Percentiles rank a stretch among this genome's conserved stretches.
Evolutionary conservation across 2,113 vertebrate species (phyloP).

Genomic region (Pachycephala philippinensis): DNA sequence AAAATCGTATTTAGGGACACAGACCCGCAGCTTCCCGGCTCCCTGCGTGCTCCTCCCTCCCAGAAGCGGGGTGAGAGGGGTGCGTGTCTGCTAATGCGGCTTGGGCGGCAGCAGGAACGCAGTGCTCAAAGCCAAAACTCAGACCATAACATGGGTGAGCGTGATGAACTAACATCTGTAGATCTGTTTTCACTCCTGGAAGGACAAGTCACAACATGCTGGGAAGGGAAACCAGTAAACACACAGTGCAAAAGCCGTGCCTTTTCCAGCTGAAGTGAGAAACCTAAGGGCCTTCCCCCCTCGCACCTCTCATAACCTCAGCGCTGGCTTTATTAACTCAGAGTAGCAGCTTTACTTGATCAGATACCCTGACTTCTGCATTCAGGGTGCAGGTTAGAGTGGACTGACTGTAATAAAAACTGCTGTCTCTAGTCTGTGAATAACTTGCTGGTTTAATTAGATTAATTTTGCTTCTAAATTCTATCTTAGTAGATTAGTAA

Average conservation of each 20-base stretch:
- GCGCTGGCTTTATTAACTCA: background rate
- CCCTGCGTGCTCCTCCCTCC: accelerated
- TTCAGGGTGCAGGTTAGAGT: background rate
- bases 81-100: accelerated
- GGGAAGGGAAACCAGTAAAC: background rate
- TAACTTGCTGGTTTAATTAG: background rate
- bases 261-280: background rate
- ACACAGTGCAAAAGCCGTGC: background rate
- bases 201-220: background rate
- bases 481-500: background rate
- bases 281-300: background rate
- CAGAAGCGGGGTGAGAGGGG: background rate
- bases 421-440: background rate
- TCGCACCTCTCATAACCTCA: background rate
- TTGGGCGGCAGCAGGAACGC: background rate
- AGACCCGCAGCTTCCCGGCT: background rate
- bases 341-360: background rate
- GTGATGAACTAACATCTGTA: background rate
- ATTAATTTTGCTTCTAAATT: background rate
- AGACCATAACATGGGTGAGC: accelerated
- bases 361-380: background rate
- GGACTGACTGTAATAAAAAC: background rate
- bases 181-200: background rate
- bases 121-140: background rate
- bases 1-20: background rate